Evolutionary conservation across 2,113 vertebrate genomes (phyloP).

Genomic region (Nothobranchius kuhntae): DNA sequence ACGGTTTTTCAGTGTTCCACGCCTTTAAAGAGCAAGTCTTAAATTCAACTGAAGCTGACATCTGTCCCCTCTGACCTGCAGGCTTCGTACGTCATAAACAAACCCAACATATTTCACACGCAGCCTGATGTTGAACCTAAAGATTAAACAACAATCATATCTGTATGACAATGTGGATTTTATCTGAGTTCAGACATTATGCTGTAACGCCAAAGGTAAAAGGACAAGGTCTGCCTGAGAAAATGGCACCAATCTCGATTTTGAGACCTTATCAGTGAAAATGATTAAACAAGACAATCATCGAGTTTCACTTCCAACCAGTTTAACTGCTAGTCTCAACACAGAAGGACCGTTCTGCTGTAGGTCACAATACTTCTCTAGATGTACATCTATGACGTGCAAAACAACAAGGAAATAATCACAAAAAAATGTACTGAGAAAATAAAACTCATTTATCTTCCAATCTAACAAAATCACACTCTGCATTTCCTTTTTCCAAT

Average conservation of each 20-base stretch:
- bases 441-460: no score
- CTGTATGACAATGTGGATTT: neutral
- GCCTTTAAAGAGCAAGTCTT: no score
- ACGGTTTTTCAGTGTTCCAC: no score
- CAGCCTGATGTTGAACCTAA: neutral
- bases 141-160: neutral
- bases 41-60: no score
- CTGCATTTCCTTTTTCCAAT: no score
- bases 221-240: neutral
- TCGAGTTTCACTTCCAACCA: neutral
- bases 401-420: no score
- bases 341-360: neutral
- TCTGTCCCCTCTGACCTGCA: neutral
- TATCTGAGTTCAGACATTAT: neutral
- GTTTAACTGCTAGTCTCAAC: conserved; percentile 1
- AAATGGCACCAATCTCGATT: conserved; percentile 4
- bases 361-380: neutral
- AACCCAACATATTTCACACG: neutral
- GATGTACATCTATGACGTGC: neutral
- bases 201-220: conserved; percentile 11
- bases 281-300: no score
- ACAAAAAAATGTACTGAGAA: no score
- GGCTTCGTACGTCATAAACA: no score
- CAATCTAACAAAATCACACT: no score
- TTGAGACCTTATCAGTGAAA: conserved; percentile 43